These are phyloP conservation scores for Pardosa pseudoannulata DNA, from an alignment of 2,888 invertebrate genomes.

Conservation along the genomic window DNA sequence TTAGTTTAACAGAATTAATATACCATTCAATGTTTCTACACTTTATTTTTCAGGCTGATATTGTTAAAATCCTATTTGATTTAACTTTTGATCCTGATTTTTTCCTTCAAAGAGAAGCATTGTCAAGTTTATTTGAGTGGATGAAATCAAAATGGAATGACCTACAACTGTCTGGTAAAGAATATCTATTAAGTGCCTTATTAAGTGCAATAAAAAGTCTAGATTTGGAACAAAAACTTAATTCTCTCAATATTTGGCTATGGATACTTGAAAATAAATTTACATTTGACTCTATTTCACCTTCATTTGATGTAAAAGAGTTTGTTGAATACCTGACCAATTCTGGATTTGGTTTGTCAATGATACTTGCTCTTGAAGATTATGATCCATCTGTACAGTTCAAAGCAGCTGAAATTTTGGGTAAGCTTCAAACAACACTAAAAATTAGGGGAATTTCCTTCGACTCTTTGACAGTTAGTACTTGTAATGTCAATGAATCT, in stretches of 20 bases:
- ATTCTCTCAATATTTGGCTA: conserved; percentile 19
- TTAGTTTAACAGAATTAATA: too few relatives aligned
- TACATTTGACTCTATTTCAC: neutral
- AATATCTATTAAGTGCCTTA: neutral
- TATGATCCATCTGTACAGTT: conserved; percentile 22
- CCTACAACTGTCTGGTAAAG: neutral
- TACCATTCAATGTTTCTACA: too few relatives aligned
- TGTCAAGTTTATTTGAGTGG: conserved; percentile 22
- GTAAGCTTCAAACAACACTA: conserved; percentile 8
- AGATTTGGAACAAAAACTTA: conserved; percentile 26
- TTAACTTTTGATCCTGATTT: conserved; percentile 34
- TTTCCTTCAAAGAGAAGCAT: conserved; percentile 35
- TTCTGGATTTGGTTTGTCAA: conserved; percentile 34
- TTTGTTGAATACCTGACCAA: neutral
- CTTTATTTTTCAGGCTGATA: conserved; percentile 22
- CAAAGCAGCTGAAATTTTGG: conserved; percentile 28
- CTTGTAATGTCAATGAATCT: neutral
- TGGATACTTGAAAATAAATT: neutral
- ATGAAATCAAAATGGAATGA: conserved; percentile 1
- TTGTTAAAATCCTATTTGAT: conserved; percentile 13
- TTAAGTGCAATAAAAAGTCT: conserved; percentile 23
- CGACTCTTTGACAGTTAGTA: neutral
- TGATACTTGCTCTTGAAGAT: conserved; percentile 27
- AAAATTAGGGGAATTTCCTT: neutral
- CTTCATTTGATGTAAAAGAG: neutral